phyloP scores from a whole-genome alignment of 2,888 invertebrate species.

The Tetragnatha montana region DNA sequence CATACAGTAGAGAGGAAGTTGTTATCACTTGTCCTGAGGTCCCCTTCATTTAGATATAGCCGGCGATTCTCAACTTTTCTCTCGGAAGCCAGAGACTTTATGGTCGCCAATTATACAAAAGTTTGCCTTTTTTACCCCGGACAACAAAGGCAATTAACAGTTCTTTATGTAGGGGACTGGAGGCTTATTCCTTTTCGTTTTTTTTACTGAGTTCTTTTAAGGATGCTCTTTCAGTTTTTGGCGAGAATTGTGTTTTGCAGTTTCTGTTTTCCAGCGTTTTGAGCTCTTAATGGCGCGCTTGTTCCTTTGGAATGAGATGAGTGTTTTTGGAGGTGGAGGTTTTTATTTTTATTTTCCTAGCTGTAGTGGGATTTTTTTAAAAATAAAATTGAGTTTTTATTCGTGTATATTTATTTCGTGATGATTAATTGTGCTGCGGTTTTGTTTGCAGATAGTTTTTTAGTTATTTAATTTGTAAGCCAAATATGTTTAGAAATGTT shows the following conservation, averaged over 20 bases:
- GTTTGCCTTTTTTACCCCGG: not conserved
- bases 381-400: too few relatives aligned
- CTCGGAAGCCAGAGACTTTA: not conserved
- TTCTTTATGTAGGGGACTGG: not conserved
- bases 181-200: not conserved
- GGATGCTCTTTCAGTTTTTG: not conserved
- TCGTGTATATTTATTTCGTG: too few relatives aligned
- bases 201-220: not conserved
- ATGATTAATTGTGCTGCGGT: too few relatives aligned
- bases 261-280: not conserved
- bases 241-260: not conserved
- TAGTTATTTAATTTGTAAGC: too few relatives aligned
- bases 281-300: not conserved
- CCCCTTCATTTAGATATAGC: not conserved
- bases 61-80: not conserved
- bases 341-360: too few relatives aligned
- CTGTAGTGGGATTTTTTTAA: too few relatives aligned
- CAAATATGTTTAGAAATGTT: too few relatives aligned
- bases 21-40: not conserved
- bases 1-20: not conserved
- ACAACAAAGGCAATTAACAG: slow-evolving; percentile 1
- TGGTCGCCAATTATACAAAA: not conserved
- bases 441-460: too few relatives aligned
- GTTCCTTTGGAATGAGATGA: not conserved
- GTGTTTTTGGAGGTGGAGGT: too few relatives aligned